Percentiles rank a stretch among this genome's conserved stretches.
These are phyloP conservation scores for Tridacna gigas DNA, from an alignment of 2,888 invertebrate species.

Conservation along the genomic window DNA sequence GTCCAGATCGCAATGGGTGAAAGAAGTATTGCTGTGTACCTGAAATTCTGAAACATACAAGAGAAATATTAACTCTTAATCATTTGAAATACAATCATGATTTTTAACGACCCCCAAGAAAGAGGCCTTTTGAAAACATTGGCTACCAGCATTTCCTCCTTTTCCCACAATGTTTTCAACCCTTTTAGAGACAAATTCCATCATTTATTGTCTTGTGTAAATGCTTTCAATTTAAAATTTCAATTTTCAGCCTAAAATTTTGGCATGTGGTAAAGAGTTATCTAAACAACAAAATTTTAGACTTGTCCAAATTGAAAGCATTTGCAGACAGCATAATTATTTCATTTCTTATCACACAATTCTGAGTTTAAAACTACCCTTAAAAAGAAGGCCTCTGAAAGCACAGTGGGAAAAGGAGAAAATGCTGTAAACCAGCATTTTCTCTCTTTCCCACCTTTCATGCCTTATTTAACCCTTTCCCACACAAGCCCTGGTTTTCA, in stretches of 20 bases:
- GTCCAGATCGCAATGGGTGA: constrained; percentile 68
- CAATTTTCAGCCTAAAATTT: neutral
- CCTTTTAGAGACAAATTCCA: neutral
- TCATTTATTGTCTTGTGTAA: neutral
- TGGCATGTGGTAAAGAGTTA: neutral
- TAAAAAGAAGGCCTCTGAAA: neutral
- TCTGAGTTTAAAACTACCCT: neutral
- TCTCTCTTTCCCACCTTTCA: neutral
- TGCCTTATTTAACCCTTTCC: neutral
- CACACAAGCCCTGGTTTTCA: neutral
- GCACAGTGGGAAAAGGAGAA: neutral
- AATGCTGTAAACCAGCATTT: neutral
- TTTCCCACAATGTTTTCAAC: neutral
- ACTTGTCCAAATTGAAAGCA: no score
- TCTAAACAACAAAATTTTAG: neutral
- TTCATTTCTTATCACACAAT: no score
- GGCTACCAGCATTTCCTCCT: neutral
- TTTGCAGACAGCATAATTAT: no score
- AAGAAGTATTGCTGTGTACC: constrained; percentile 59
- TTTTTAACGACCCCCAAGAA: neutral
- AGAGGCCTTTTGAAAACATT: neutral
- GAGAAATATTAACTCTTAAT: neutral
- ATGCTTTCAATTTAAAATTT: constrained; percentile 1
- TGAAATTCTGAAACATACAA: constrained; percentile 31
- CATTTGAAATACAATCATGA: neutral